phyloP scores from a whole-genome alignment of 2,113 vertebrate species.

The Pitta sordida region DNA sequence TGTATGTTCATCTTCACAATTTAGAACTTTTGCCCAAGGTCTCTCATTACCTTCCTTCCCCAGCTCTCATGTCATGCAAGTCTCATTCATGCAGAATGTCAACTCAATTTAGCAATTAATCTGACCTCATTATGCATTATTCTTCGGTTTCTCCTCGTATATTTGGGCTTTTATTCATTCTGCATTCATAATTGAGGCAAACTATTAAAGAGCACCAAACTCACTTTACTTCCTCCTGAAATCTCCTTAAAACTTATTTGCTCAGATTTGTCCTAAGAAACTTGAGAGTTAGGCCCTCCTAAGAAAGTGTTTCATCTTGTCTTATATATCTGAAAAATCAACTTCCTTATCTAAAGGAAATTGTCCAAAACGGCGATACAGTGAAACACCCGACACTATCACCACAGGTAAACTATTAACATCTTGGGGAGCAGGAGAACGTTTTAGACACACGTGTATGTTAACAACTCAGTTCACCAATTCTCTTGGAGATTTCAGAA shows the following conservation, averaged over 20 bases:
- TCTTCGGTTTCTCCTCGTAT: not conserved
- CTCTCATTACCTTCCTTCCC: not conserved
- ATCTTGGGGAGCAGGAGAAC: not conserved
- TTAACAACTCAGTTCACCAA: not conserved
- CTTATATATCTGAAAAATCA: not conserved
- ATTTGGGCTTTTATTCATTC: not conserved
- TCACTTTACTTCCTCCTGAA: not conserved
- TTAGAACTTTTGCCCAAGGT: not conserved
- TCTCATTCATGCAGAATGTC: not conserved
- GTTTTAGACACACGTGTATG: not conserved
- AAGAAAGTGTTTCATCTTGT: not conserved
- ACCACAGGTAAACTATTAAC: not conserved
- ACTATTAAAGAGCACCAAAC: not conserved
- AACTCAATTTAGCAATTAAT: not conserved
- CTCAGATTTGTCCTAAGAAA: not conserved
- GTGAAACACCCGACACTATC: not conserved
- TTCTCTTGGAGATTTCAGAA: not conserved
- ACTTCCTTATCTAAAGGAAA: not conserved
- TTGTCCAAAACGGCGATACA: rapidly evolving
- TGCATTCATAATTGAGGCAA: not conserved
- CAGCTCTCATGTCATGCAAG: not conserved
- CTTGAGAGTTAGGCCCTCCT: not conserved
- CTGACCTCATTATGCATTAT: too few relatives aligned
- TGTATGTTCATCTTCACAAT: not conserved
- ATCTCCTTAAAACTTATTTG: not conserved